These are phyloP conservation scores for Glyphotaelius pellucidus DNA, from an alignment of 2,888 invertebrate species.

Conservation along the genomic window DNA sequence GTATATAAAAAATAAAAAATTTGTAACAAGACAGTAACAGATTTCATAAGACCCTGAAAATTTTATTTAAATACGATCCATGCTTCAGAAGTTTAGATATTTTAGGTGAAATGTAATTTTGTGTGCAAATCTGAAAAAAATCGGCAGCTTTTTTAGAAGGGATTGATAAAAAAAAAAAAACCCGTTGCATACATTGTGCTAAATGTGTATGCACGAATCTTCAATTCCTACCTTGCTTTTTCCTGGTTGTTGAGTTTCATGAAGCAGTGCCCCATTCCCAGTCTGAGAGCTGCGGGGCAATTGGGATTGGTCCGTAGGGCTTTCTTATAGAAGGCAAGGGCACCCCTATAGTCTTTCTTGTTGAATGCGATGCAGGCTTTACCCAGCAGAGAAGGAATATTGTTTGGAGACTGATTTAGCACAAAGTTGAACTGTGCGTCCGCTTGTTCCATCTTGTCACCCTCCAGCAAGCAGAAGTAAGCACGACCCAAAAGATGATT, in stretches of 20 bases:
- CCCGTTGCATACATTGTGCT: too few relatives aligned
- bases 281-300: constrained; percentile 96
- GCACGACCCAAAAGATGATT: constrained; percentile 98
- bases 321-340: constrained; percentile 98
- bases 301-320: constrained; percentile 97
- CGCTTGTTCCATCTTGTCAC: constrained; percentile 99
- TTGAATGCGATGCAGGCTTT: constrained; percentile 99
- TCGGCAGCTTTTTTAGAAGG: too few relatives aligned
- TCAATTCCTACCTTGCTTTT: constrained; percentile 86
- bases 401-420: constrained; percentile 94
- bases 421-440: constrained; percentile 99
- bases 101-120: too few relatives aligned
- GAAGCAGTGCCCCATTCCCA: constrained; percentile 99
- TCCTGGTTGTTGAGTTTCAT: constrained; percentile 96
- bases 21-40: too few relatives aligned
- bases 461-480: constrained; percentile 98
- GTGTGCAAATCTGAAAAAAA: too few relatives aligned
- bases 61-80: too few relatives aligned
- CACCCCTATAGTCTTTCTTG: constrained; percentile 96
- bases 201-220: too few relatives aligned
- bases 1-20: too few relatives aligned
- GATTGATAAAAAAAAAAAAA: too few relatives aligned
- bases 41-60: too few relatives aligned
- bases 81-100: too few relatives aligned
- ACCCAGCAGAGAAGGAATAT: constrained; percentile 97